Evolutionary conservation across 2,113 vertebrate genomes (phyloP).

Genomic region (Notechis scutatus): DNA sequence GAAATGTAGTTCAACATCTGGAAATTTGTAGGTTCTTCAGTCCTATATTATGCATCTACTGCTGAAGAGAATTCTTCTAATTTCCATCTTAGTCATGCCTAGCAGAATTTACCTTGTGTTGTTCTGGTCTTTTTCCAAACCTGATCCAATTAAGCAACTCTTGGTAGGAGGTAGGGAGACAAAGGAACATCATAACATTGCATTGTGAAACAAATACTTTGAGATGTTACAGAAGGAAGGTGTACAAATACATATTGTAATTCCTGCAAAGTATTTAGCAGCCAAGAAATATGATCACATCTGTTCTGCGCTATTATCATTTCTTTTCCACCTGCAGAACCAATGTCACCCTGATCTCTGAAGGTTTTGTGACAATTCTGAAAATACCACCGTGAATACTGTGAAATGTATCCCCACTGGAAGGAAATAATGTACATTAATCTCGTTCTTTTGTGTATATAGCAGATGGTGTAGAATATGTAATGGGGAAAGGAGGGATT

Average conservation of each 20-base stretch:
- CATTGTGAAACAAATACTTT: background rate
- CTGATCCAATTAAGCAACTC: background rate
- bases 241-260: background rate
- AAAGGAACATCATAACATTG: background rate
- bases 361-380: constrained; percentile 26
- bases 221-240: background rate
- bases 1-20: background rate
- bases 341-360: constrained; percentile 36
- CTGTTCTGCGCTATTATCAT: constrained; percentile 26
- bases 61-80: background rate
- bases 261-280: background rate
- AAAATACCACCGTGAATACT: background rate
- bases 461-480: constrained; percentile 23
- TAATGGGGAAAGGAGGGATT: background rate
- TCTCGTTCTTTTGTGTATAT: constrained; percentile 34
- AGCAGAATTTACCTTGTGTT: background rate
- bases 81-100: background rate
- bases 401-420: constrained; percentile 9
- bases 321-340: constrained; percentile 22
- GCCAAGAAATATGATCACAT: constrained; percentile 21
- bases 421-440: constrained; percentile 49
- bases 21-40: background rate
- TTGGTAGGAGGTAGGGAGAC: background rate
- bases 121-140: background rate
- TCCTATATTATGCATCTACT: background rate